A percentile compares a stretch with the other conserved stretches of the same genome.
Evolutionary conservation across 2,888 invertebrate genomes (phyloP).

Genomic region (Mythimna impura): DNA sequence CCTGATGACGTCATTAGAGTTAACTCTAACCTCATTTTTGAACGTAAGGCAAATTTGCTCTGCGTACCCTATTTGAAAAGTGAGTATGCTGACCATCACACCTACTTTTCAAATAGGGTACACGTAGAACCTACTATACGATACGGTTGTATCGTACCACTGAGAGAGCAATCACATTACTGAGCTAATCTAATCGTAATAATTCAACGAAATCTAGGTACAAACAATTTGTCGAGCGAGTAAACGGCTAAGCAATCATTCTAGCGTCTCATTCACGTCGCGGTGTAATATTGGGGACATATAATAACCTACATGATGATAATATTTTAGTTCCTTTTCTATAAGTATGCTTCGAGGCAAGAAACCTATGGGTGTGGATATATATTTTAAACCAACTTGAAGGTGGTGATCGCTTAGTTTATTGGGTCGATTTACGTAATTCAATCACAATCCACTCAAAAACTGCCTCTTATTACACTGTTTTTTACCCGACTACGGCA

Average conservation of each 20-base stretch:
- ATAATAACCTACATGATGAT: not conserved
- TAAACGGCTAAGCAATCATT: constrained; percentile 31
- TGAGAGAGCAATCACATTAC: not conserved
- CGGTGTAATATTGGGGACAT: constrained; percentile 27
- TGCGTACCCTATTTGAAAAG: no score
- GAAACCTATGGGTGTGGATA: not conserved
- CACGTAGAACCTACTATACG: no score
- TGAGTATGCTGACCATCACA: no score
- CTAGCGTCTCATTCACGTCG: constrained; percentile 37
- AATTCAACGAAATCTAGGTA: constrained; percentile 13
- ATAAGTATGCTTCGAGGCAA: not conserved
- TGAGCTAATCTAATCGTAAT: constrained; percentile 11
- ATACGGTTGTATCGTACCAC: constrained; percentile 4
- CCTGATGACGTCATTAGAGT: no score
- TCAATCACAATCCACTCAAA: no score
- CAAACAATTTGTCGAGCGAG: constrained; percentile 38
- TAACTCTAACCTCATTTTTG: no score
- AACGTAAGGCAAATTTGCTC: no score
- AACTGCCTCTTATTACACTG: no score
- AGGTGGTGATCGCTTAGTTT: not conserved
- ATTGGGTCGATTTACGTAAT: not conserved
- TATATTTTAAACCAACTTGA: not conserved
- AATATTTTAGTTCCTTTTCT: not conserved
- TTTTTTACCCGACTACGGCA: no score
- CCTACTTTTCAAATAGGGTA: no score